phyloP scores from a whole-genome alignment of 2,888 invertebrate species.

The Scaptomyza caliginosa region DNA sequence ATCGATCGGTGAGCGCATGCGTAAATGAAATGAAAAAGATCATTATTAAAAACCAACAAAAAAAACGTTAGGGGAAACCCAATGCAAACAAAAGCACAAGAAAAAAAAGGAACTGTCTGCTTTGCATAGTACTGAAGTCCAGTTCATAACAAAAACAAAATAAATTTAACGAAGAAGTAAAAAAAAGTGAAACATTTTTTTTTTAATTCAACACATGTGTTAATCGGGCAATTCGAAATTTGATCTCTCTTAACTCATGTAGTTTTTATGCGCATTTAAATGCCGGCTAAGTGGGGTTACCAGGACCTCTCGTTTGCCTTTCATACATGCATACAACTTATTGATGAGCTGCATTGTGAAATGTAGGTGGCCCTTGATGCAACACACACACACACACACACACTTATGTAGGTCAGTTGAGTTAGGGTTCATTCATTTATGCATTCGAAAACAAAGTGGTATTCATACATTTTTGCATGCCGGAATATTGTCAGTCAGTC shows the following conservation, averaged over 20 bases:
- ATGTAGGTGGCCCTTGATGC: constrained; percentile 13
- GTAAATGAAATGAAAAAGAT: constrained; percentile 83
- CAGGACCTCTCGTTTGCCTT: constrained; percentile 12
- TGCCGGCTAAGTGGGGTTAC: constrained; percentile 68
- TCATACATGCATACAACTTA: constrained; percentile 30
- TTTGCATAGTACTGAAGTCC: constrained; percentile 28
- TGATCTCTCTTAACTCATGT: constrained; percentile 59
- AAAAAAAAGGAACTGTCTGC: constrained; percentile 4
- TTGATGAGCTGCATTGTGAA: constrained; percentile 35
- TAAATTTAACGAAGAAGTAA: neutral
- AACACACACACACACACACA: neutral
- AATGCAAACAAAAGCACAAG: neutral
- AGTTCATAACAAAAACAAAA: constrained; percentile 18
- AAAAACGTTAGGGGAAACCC: neutral
- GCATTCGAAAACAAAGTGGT: constrained; percentile 24
- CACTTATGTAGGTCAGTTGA: constrained; percentile 35
- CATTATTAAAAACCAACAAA: constrained; percentile 70
- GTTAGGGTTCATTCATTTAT: constrained; percentile 52
- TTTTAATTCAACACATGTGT: constrained; percentile 82
- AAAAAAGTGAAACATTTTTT: constrained; percentile 79
- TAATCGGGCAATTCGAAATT: constrained; percentile 76
- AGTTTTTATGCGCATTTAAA: constrained; percentile 59
- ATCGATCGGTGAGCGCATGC: constrained; percentile 62
- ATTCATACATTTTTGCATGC: constrained; percentile 41
- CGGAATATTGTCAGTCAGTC: constrained; percentile 44